These are phyloP conservation scores for Tiliacea aurago DNA, from an alignment of 2,888 invertebrate species.

Conservation along the genomic window DNA sequence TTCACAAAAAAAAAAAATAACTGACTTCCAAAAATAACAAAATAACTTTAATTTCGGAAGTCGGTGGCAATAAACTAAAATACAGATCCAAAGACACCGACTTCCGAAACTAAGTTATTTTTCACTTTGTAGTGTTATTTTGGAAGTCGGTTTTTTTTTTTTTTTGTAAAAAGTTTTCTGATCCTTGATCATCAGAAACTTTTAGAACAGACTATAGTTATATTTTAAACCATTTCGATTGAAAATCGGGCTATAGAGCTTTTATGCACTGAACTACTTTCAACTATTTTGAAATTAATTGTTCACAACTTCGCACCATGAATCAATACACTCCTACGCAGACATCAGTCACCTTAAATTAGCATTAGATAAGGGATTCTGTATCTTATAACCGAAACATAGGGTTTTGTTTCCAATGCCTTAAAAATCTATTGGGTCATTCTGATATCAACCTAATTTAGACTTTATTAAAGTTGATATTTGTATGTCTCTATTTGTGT, in stretches of 20 bases:
- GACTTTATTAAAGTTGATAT: not conserved
- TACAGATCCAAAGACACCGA: no score
- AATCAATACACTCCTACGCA: constrained; percentile 31
- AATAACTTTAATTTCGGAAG: no score
- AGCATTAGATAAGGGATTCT: not conserved
- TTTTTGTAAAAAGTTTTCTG: no score
- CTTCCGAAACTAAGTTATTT: no score
- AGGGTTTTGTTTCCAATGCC: not conserved
- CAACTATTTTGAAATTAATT: constrained; percentile 55
- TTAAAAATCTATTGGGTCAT: not conserved
- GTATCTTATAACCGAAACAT: not conserved
- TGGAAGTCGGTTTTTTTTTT: no score
- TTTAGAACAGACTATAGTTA: not conserved
- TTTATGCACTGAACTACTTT: constrained; percentile 37
- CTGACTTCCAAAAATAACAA: no score
- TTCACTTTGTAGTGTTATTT: no score
- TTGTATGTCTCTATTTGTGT: not conserved
- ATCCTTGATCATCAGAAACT: not conserved
- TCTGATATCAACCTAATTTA: not conserved
- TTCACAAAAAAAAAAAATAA: no score
- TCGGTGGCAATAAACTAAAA: no score
- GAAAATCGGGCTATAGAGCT: not conserved
- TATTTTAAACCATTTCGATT: not conserved
- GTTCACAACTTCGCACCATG: constrained; percentile 17
- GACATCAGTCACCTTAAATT: not conserved